A percentile compares a stretch with the other conserved stretches of the same genome.
phyloP scores from a whole-genome alignment of 2,113 vertebrate species.

The Plectropomus leopardus region DNA sequence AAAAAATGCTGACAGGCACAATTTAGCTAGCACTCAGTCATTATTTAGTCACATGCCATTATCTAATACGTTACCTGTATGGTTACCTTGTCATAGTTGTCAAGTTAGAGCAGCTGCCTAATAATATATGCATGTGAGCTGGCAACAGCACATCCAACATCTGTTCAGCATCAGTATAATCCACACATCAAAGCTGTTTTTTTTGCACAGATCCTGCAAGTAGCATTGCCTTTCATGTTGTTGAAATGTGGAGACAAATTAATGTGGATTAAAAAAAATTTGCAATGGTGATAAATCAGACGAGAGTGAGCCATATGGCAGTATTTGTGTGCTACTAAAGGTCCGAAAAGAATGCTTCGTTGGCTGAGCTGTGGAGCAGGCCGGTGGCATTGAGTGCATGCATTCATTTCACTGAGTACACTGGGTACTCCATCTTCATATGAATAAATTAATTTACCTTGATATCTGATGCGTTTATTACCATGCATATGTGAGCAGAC shows the following conservation, averaged over 20 bases:
- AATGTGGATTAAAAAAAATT: neutral
- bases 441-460: constrained; percentile 83
- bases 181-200: constrained; percentile 12
- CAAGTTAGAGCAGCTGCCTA: neutral
- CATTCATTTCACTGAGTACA: constrained; percentile 74
- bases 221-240: constrained; percentile 44
- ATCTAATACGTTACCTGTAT: neutral
- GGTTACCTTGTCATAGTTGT: neutral
- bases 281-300: constrained; percentile 34
- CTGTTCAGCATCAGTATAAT: constrained; percentile 21
- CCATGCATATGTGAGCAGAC: constrained; percentile 74
- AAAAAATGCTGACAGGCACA: neutral
- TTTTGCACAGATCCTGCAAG: constrained; percentile 13
- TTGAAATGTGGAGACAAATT: constrained; percentile 43
- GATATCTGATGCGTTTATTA: constrained; percentile 77
- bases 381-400: constrained; percentile 46
- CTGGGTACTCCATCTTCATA: constrained; percentile 77
- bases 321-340: neutral
- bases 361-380: constrained; percentile 37
- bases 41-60: constrained; percentile 20
- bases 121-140: constrained; percentile 12
- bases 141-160: constrained; percentile 32
- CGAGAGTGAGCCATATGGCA: constrained; percentile 6
- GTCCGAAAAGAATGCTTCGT: neutral
- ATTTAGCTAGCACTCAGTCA: constrained; percentile 12